Conservation (phyloP, 2,113 vertebrate genomes). For the Tamias sibiricus region DNA sequence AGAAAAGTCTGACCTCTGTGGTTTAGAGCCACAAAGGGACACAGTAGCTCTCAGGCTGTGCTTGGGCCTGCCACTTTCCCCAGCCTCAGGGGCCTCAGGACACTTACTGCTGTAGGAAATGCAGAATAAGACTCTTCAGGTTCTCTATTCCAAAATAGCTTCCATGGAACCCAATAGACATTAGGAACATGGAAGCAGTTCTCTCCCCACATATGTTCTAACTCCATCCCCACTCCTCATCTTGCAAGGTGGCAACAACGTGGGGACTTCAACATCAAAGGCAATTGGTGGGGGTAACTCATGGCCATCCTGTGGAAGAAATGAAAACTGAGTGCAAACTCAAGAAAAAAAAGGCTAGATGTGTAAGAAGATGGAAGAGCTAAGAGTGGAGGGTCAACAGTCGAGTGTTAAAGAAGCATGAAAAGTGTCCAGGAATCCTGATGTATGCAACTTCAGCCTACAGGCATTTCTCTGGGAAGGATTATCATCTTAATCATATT, state of each 20-base stretch:
- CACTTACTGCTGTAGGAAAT: conserved; percentile 94
- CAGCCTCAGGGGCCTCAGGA: background rate
- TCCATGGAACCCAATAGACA: conserved; percentile 84
- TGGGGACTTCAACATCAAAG: conserved; percentile 93
- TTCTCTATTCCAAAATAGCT: conserved; percentile 92
- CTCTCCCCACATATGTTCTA: background rate
- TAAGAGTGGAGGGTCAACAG: background rate
- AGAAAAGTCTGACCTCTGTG: background rate
- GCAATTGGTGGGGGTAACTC: conserved; percentile 93
- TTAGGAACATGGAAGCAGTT: background rate
- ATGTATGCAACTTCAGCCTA: background rate
- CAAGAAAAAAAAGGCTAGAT: background rate
- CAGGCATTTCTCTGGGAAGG: background rate
- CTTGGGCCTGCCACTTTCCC: background rate
- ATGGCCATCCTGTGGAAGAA: conserved; percentile 89
- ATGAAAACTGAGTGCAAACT: background rate
- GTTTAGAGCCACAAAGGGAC: background rate
- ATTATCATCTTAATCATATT: background rate
- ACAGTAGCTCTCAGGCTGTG: background rate
- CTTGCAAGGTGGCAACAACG: conserved; percentile 92
- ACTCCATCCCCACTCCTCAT: conserved; percentile 72
- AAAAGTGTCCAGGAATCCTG: background rate
- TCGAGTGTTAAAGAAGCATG: background rate
- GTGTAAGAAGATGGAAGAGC: background rate
- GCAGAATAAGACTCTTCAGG: conserved; percentile 90